Evolutionary conservation across 2,113 vertebrate genomes (phyloP).

Genomic region (Pteruthius melanotis): DNA sequence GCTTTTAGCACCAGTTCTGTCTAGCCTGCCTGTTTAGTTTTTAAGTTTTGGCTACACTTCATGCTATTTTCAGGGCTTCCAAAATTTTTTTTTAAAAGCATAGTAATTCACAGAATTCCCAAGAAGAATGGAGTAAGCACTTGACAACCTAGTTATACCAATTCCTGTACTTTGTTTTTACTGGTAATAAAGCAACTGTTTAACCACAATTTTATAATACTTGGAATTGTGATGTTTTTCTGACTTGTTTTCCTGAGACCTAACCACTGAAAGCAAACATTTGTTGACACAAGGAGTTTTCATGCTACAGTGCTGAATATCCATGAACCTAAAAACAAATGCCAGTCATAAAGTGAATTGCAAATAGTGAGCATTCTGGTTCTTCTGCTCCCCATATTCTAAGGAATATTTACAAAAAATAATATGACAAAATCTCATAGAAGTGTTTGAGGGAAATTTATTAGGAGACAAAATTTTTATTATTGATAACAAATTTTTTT

Average conservation of each 20-base stretch:
- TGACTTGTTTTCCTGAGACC: not conserved
- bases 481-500: not conserved
- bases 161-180: not conserved
- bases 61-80: not conserved
- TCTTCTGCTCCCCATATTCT: not conserved
- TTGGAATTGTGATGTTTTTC: not conserved
- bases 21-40: not conserved
- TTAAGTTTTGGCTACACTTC: not conserved
- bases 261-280: not conserved
- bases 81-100: not conserved
- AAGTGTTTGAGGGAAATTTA: not conserved
- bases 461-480: not conserved
- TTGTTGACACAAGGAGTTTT: not conserved
- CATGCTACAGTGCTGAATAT: not conserved
- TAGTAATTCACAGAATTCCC: not conserved
- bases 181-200: not conserved
- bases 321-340: not conserved
- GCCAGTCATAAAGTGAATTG: not conserved
- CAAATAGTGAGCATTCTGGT: not conserved
- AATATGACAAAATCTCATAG: not conserved
- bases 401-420: not conserved
- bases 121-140: not conserved
- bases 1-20: not conserved
- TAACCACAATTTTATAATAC: not conserved
- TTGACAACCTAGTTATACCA: not conserved